These are phyloP conservation scores for Sarcophaga carnaria DNA, from an alignment of 2,888 invertebrate genomes.

Conservation along the genomic window DNA sequence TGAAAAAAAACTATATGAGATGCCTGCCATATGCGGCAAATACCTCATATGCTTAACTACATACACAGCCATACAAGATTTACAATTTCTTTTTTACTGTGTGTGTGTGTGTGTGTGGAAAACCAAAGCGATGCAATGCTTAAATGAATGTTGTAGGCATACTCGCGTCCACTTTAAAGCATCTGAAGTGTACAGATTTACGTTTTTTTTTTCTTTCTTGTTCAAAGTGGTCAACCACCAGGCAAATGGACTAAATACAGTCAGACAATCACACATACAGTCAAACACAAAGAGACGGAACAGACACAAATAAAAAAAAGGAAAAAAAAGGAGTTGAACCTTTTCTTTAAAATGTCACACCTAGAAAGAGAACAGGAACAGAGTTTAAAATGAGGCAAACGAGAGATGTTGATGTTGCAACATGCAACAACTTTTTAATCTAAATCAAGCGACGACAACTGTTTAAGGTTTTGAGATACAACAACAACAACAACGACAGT, in stretches of 20 bases:
- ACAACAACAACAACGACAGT: constrained; percentile 25
- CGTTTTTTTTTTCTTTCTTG: too few species aligned
- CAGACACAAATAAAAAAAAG: neutral
- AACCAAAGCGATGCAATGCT: constrained; percentile 59
- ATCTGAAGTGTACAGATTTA: constrained; percentile 41
- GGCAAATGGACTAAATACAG: constrained; percentile 14
- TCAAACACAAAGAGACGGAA: neutral
- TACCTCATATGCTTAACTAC: constrained; percentile 43
- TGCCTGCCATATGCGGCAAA: constrained; percentile 43
- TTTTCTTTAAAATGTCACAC: constrained; percentile 63
- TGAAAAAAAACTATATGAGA: neutral
- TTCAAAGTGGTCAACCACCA: constrained; percentile 55
- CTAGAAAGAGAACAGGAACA: constrained; percentile 47
- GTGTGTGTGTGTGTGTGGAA: neutral
- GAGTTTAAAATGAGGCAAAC: neutral
- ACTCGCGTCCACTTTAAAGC: constrained; percentile 24
- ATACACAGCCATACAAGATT: neutral
- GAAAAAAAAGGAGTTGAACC: constrained; percentile 22
- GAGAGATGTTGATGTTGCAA: constrained; percentile 45
- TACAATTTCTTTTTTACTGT: neutral
- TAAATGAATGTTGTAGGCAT: constrained; percentile 62
- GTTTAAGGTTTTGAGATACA: constrained; percentile 51
- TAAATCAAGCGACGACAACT: constrained; percentile 63
- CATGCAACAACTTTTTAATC: constrained; percentile 64
- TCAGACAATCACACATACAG: constrained; percentile 15